A percentile compares a stretch with the other conserved stretches of the same genome.
Conservation (phyloP, 2,113 vertebrate genomes). For the Typhlomys cinereus region DNA sequence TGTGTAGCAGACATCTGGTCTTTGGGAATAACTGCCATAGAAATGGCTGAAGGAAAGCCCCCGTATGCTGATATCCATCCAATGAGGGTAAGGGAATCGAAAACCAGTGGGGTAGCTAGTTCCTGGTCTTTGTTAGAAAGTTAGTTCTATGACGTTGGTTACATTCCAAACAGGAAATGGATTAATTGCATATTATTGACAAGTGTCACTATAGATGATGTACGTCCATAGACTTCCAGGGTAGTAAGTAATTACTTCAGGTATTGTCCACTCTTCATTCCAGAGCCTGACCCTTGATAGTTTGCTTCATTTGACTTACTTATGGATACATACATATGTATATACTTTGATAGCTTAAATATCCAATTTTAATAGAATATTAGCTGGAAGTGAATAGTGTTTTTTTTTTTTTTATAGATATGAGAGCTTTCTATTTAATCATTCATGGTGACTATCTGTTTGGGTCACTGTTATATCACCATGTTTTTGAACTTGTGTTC, state of each 20-base stretch:
- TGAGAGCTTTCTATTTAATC: background rate
- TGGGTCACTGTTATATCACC: background rate
- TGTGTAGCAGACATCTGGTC: slow-evolving; percentile 98
- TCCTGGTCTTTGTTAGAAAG: background rate
- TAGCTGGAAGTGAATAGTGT: background rate
- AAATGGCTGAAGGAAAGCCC: slow-evolving; percentile 98
- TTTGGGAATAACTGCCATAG: slow-evolving; percentile 95
- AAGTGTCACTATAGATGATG: background rate
- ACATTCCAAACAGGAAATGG: background rate
- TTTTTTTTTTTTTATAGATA: background rate
- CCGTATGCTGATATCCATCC: slow-evolving; percentile 97
- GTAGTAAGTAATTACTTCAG: background rate
- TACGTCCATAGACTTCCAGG: background rate
- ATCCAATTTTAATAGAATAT: background rate
- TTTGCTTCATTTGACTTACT: background rate
- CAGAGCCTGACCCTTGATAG: background rate
- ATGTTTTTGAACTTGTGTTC: background rate
- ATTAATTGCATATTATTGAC: background rate
- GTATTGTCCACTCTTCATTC: background rate
- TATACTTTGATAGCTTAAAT: background rate
- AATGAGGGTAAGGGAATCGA: slow-evolving; percentile 91
- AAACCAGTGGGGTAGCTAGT: background rate
- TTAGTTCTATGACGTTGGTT: background rate
- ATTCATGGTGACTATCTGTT: background rate
- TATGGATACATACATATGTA: background rate